Base-by-base conservation (phyloP, 2,113 vertebrate genomes). In the Heterochromis multidens region DNA sequence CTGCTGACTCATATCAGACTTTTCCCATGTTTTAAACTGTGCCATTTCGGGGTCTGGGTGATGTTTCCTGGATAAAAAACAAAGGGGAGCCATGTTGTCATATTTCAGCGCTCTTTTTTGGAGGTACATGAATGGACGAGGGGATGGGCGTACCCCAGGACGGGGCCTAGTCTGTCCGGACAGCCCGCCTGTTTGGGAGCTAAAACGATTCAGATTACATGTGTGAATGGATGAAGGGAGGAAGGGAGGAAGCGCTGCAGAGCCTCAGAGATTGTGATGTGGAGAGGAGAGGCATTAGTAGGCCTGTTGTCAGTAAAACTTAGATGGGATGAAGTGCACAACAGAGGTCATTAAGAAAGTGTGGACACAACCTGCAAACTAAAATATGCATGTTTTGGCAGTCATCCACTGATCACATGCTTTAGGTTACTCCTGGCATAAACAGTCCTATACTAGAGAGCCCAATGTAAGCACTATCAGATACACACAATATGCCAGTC, bases 1-100 rank as follows among this genome's bases (percentile, higher is more conserved):
- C 86, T 94, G 94, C 94, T 89, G 91, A 94, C 81, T 94, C 94
- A 95, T 86, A 29, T 62, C 12, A 16, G 60, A 79, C 59, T 74
- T 77, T 33, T 3, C 25, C 58, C 29, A 1, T n/a, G 3, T 52
- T 8, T 56, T 7, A 8, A 40, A n/a, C 33, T 29, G 40, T 61
- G 76, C 21, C 21, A 8, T 84, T 70, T 13, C 13, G 40, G 25
- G 0, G 1, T 76, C n/a, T 79, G 19, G 1, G 10, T 0, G 43
- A 57, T 77, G 2, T 70, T 6, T 76, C 14, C 6, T 27, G 74
- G n/a, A 31, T 35, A 46, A 80, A n/a, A 84, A 82, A 72, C 78
- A 80, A 76, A 83, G 21, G n/a, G 27, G 23, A 13, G 80, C 67
- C 82, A 82, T 90, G 87, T 84, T 91, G 87, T 84, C 52, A 81